Conservation (phyloP, 1,140 invertebrate genomes). For the Calephelis virginiensis region DNA sequence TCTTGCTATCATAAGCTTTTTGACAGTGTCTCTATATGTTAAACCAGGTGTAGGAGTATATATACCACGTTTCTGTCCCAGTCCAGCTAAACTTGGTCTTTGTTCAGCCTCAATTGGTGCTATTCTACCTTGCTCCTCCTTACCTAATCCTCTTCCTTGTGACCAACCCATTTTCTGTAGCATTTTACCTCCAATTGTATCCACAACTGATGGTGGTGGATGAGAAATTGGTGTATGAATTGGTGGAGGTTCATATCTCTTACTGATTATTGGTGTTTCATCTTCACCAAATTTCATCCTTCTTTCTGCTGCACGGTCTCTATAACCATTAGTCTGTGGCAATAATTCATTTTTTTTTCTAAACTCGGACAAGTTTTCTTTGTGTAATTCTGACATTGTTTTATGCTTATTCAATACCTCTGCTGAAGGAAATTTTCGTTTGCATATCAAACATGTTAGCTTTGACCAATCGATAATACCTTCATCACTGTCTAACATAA, state of each 20-base stretch:
- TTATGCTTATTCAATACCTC: conserved; percentile 95
- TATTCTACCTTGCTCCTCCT: conserved; percentile 94
- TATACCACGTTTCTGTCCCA: conserved; percentile 86
- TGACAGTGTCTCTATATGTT: conserved; percentile 94
- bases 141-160: conserved; percentile 96
- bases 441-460: conserved; percentile 96
- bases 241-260: conserved; percentile 83
- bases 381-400: conserved; percentile 96
- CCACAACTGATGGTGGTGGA: conserved; percentile 80
- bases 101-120: conserved; percentile 90
- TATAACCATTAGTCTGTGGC: conserved; percentile 80
- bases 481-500: conserved; percentile 80
- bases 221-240: conserved; percentile 67
- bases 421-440: conserved; percentile 93
- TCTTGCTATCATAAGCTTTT: conserved; percentile 92
- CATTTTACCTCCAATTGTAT: conserved; percentile 91
- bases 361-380: conserved; percentile 91
- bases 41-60: conserved; percentile 89
- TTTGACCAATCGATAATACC: conserved; percentile 91
- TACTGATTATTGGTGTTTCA: conserved; percentile 83
- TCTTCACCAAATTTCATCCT: conserved; percentile 95
- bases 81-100: conserved; percentile 83
- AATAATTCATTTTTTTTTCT: conserved; percentile 76
- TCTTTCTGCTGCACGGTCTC: conserved; percentile 97
- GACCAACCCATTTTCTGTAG: conserved; percentile 99